A percentile compares a stretch with the other conserved stretches of the same genome.
phyloP scores from a whole-genome alignment of 1,140 invertebrate genomes.

The Bombus cullumanus region DNA sequence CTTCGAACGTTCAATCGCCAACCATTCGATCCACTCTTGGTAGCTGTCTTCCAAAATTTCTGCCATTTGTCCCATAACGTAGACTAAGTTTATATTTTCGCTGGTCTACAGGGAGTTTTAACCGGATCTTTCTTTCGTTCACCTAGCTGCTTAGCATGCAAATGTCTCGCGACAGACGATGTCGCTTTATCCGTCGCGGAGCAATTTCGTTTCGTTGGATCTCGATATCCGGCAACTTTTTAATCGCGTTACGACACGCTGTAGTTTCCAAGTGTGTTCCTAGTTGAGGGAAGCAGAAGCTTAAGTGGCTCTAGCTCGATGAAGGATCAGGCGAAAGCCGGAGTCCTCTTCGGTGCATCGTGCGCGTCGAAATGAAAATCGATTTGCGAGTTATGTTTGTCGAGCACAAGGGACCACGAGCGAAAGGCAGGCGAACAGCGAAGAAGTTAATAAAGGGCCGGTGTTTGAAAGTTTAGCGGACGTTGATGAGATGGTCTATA shows the following conservation, averaged over 20 bases:
- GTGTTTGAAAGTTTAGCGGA: constrained; percentile 57
- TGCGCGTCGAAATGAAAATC: constrained; percentile 38
- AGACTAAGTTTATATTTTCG: neutral
- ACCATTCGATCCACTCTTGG: neutral
- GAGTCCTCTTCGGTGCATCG: neutral
- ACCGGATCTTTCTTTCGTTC: constrained; percentile 11
- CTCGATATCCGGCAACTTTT: neutral
- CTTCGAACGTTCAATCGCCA: neutral
- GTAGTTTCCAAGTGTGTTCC: neutral
- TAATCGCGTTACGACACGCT: neutral
- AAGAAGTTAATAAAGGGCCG: constrained; percentile 61
- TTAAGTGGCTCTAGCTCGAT: neutral
- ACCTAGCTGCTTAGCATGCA: neutral
- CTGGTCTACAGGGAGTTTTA: neutral
- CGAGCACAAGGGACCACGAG: neutral
- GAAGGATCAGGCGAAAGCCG: neutral
- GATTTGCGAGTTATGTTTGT: constrained; percentile 38
- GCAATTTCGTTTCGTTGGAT: neutral
- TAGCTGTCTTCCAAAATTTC: neutral
- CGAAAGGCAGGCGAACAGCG: constrained; percentile 21
- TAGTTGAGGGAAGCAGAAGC: neutral
- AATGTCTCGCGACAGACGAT: neutral
- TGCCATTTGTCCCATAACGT: neutral
- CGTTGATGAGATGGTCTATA: constrained; percentile 59
- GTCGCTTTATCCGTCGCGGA: neutral